A percentile compares a stretch with the other conserved stretches of the same genome.
phyloP scores from a whole-genome alignment of 2,888 invertebrate genomes.

The Tanytarsus gracilentus region DNA sequence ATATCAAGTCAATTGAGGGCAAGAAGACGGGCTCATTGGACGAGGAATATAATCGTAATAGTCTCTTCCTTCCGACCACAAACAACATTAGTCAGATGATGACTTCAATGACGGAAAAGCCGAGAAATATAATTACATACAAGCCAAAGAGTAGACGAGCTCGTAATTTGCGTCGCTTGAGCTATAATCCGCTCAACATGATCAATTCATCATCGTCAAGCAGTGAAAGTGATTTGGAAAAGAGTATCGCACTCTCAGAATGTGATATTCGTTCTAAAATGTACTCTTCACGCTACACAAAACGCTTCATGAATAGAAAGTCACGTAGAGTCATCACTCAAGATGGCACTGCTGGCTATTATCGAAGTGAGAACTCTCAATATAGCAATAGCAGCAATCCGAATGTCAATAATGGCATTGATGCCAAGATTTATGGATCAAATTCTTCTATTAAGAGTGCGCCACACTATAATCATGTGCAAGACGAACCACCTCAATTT shows the following conservation, averaged over 20 bases:
- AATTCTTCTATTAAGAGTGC: constrained; percentile 46
- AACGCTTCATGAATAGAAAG: constrained; percentile 35
- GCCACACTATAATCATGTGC: constrained; percentile 41
- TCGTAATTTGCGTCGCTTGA: constrained; percentile 47
- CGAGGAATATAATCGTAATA: constrained; percentile 10
- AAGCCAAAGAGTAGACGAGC: constrained; percentile 48
- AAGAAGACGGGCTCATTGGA: constrained; percentile 17
- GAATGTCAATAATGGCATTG: constrained; percentile 31
- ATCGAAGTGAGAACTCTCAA: constrained; percentile 15
- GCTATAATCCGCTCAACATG: constrained; percentile 50
- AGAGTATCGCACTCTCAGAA: constrained; percentile 47
- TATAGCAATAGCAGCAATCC: constrained; percentile 22
- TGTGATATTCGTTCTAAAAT: constrained; percentile 46
- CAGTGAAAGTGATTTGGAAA: constrained; percentile 43
- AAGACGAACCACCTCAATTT: constrained; percentile 31
- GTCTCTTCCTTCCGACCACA: constrained; percentile 1
- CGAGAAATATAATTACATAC: constrained; percentile 33
- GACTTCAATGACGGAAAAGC: constrained; percentile 31
- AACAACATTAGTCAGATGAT: constrained; percentile 1
- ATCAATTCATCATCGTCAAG: constrained; percentile 49
- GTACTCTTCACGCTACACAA: constrained; percentile 31
- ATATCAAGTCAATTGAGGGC: constrained; percentile 1
- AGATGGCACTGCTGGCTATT: constrained; percentile 3
- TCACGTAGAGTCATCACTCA: background rate
- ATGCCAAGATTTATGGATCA: constrained; percentile 43